Percentiles rank a stretch among this genome's conserved stretches.
phyloP scores from a whole-genome alignment of 2,888 invertebrate genomes.

The Dicranocentrus wangi region DNA sequence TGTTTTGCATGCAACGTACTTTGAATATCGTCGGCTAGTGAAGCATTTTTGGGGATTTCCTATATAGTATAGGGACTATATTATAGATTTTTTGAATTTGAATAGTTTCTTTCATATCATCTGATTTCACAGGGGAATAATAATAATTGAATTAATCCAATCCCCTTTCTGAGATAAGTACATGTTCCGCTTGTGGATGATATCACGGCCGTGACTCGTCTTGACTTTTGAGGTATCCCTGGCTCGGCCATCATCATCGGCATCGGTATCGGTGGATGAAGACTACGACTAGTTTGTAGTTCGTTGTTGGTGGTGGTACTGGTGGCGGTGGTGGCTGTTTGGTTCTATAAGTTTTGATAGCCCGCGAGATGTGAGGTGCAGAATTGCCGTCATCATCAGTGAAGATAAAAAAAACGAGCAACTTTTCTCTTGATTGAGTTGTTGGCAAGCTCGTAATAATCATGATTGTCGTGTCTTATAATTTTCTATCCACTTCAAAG shows the following conservation, averaged over 20 bases:
- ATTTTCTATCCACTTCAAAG: slow-evolving; percentile 12
- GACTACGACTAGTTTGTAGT: slow-evolving; percentile 49
- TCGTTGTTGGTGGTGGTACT: slow-evolving; percentile 47
- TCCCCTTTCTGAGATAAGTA: slow-evolving; percentile 41
- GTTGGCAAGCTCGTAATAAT: slow-evolving; percentile 40
- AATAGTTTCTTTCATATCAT: neutral
- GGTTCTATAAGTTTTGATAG: slow-evolving; percentile 23
- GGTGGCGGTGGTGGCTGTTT: slow-evolving; percentile 32
- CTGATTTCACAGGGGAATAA: slow-evolving; percentile 34
- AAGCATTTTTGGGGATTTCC: too few species aligned
- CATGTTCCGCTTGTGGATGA: slow-evolving; percentile 37
- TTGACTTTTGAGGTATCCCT: slow-evolving; percentile 8
- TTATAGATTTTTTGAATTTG: too few species aligned
- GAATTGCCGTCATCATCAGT: slow-evolving; percentile 8
- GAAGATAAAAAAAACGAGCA: too few species aligned
- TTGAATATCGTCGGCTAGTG: too few species aligned
- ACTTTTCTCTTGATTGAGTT: slow-evolving; percentile 58
- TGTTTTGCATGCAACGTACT: too few species aligned
- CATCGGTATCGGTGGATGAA: neutral
- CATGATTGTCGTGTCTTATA: slow-evolving; percentile 28
- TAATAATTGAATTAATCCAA: slow-evolving; percentile 65
- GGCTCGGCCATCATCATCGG: too few species aligned
- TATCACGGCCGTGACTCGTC: slow-evolving; percentile 44
- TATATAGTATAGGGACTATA: too few species aligned
- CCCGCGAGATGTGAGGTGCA: neutral